phyloP scores from a whole-genome alignment of 2,113 vertebrate species.

The Spermophilus dauricus region DNA sequence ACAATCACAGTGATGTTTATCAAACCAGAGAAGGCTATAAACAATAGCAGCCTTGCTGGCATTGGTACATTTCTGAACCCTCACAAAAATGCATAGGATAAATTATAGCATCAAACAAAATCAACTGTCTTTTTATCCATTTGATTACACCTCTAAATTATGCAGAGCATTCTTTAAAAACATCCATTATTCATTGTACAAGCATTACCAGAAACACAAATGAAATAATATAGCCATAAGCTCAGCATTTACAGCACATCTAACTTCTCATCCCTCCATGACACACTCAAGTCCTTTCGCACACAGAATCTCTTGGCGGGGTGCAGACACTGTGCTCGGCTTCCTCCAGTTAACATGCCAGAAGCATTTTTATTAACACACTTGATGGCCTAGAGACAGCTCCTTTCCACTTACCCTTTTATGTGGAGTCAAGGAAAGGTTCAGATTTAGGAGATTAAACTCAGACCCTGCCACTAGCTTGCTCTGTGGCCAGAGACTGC shows the following conservation, averaged over 20 bases:
- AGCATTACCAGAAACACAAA: constrained; percentile 36
- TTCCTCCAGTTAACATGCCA: neutral
- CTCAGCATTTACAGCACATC: neutral
- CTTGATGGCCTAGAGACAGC: neutral
- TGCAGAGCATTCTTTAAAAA: neutral
- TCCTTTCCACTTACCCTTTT: neutral
- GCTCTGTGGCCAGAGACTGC: neutral
- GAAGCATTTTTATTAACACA: constrained; percentile 9
- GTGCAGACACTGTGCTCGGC: neutral
- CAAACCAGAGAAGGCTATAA: neutral
- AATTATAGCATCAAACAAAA: constrained; percentile 13
- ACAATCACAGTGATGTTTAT: neutral
- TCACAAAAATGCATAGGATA: neutral
- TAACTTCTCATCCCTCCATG: neutral
- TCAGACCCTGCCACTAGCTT: neutral
- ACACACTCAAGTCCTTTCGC: neutral
- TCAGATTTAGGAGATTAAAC: neutral
- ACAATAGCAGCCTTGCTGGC: neutral
- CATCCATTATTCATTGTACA: neutral
- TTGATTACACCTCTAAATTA: constrained; percentile 32
- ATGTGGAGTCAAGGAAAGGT: neutral
- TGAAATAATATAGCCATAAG: neutral
- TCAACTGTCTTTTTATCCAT: neutral
- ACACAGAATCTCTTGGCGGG: neutral
- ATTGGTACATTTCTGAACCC: constrained; percentile 23